These are phyloP conservation scores for Agapetus fuscipes DNA, from an alignment of 2,888 invertebrate genomes.

Conservation along the genomic window DNA sequence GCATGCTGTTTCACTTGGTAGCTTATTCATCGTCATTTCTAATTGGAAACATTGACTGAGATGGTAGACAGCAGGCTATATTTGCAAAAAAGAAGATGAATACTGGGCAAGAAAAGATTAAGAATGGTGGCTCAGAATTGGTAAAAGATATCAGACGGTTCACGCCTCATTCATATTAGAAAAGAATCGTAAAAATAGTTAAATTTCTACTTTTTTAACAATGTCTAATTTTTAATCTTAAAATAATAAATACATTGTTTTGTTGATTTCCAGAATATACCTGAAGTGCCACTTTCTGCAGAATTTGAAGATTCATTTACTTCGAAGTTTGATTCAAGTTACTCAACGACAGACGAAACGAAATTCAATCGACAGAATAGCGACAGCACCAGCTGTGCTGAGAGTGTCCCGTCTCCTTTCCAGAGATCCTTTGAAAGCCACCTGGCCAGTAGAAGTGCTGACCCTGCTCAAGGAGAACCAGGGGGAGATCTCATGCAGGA, in stretches of 20 bases:
- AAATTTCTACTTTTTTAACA: too few species aligned
- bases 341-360: slow-evolving; percentile 15
- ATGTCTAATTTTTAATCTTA: too few species aligned
- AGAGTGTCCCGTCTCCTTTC: slow-evolving; percentile 17
- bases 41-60: too few species aligned
- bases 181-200: too few species aligned
- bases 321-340: slow-evolving; percentile 18
- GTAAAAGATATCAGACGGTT: too few species aligned
- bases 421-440: slow-evolving; percentile 17
- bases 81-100: too few species aligned
- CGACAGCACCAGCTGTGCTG: slow-evolving; percentile 18
- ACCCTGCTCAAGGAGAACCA: background rate
- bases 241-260: background rate
- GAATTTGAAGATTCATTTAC: slow-evolving; percentile 17
- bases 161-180: too few species aligned
- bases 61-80: too few species aligned
- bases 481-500: slow-evolving; percentile 7
- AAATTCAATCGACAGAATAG: slow-evolving; percentile 18
- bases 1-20: too few species aligned
- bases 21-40: too few species aligned
- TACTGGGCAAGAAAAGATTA: too few species aligned
- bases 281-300: slow-evolving; percentile 19
- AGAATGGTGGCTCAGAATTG: too few species aligned
- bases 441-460: slow-evolving; percentile 11
- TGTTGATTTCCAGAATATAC: slow-evolving; percentile 27